Evolutionary conservation across 2,888 invertebrate species (phyloP), one percentile per base, ranked within the genome.

Genomic region (Notodonta ziczac): DNA sequence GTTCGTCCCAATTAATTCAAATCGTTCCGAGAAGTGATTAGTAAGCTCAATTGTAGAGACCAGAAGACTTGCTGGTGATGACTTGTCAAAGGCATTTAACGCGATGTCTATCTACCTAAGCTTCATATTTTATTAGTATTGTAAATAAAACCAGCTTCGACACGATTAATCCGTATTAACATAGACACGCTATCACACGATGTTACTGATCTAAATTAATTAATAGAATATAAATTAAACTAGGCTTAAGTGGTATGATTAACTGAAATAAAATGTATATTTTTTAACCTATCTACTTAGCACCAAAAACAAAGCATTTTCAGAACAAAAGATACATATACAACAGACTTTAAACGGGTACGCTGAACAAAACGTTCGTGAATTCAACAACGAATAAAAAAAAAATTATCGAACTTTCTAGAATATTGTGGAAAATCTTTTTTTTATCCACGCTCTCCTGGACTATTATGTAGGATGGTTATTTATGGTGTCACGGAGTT

Each of bases 401-500:
- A n/a, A n/a, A n/a, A n/a, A n/a, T n/a, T n/a, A n/a, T n/a, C 24
- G 24, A 24, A 24, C 24, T 24, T 24, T 24, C 24, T 24, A 24
- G 24, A 24, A 24, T 24, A 24, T 24, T 24, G 24, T 24, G 24
- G 24, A 24, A 24, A 24, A 24, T 2, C 24, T 24, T 24, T 24
- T n/a, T 24, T 24, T 24, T 24, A 24, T 24, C 24, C 24, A 24
- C 24, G 24, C 60, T 57, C 80, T 79, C 70, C 61, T 62, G 39
- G 24, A 59, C 71, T 73, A 76, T 16, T 61, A 70, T 69, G 61
- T 73, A 70, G 70, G 70, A 66, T 71, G 72, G 82, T 70, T 80
- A 78, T 80, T 78, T 78, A 66, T 64, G 77, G 66, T 73, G 78
- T 77, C 81, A 76, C 63, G 58, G 54, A n/a, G 60, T 80, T 82